Conservation (phyloP, 2,113 vertebrate genomes). For the Pao palembangensis region DNA sequence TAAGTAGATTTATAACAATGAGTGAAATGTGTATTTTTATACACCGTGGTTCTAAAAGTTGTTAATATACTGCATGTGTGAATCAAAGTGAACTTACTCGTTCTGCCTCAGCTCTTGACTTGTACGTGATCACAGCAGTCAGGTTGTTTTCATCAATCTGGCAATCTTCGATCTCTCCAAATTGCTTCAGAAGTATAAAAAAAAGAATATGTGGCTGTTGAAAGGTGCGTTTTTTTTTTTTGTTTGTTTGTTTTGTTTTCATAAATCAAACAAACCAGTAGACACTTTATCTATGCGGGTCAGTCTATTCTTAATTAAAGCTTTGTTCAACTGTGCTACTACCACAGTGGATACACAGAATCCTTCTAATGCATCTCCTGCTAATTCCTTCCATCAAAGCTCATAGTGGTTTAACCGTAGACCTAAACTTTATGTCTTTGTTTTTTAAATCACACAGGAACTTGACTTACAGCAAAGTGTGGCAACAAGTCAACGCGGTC, state of each 20-base stretch:
- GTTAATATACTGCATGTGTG: too few species aligned
- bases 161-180: constrained; percentile 96
- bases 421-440: not conserved
- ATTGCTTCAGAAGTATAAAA: constrained; percentile 82
- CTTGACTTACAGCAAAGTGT: constrained; percentile 91
- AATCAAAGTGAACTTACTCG: constrained; percentile 67
- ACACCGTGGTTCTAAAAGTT: too few species aligned
- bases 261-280: too few species aligned
- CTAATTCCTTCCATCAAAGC: not conserved
- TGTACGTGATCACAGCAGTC: constrained; percentile 88
- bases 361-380: not conserved
- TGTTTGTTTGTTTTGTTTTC: too few species aligned
- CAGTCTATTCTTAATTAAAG: not conserved
- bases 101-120: constrained; percentile 91
- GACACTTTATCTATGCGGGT: not conserved
- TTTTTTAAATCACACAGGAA: not conserved
- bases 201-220: constrained; percentile 27
- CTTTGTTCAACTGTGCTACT: too few species aligned
- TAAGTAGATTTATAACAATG: too few species aligned
- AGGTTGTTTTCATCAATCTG: constrained; percentile 87
- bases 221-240: too few species aligned
- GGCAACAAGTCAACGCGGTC: constrained; percentile 90
- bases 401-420: not conserved
- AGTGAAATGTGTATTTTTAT: too few species aligned
- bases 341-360: not conserved